phyloP scores from a whole-genome alignment of 2,888 invertebrate species.

The Lepidochrysops patricia region DNA sequence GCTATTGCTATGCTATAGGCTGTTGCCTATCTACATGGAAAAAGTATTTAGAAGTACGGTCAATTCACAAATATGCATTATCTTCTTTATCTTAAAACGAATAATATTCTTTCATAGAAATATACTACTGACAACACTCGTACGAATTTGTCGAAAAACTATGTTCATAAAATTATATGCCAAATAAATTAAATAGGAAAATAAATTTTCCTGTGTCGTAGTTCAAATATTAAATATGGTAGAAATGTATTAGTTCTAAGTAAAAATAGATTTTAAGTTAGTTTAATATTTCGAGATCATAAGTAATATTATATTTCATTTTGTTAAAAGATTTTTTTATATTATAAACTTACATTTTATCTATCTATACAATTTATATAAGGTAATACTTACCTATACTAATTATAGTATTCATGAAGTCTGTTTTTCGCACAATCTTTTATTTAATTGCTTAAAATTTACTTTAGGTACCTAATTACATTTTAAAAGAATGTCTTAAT shows the following conservation, averaged over 20 bases:
- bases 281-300: not conserved
- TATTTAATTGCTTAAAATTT: too few species aligned
- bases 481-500: not conserved
- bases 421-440: not conserved
- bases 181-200: slow-evolving; percentile 28
- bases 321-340: not conserved
- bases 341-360: not conserved
- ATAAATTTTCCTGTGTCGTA: slow-evolving; percentile 26
- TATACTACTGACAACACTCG: not conserved
- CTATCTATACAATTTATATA: not conserved
- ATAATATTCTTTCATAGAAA: slow-evolving; percentile 5
- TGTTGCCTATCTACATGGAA: too few species aligned
- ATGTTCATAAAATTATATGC: slow-evolving; percentile 24
- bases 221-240: slow-evolving; percentile 21
- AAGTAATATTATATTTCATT: not conserved
- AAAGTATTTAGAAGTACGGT: not conserved
- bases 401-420: not conserved
- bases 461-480: not conserved
- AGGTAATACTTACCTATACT: too few species aligned
- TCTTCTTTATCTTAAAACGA: not conserved
- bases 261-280: not conserved
- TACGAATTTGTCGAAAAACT: not conserved
- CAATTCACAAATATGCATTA: not conserved
- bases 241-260: slow-evolving; percentile 6
- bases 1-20: too few species aligned